A percentile compares a stretch with the other conserved stretches of the same genome.
phyloP scores from a whole-genome alignment of 2,797 vertebrate genomes.

The Hylomyscus alleni region DNA sequence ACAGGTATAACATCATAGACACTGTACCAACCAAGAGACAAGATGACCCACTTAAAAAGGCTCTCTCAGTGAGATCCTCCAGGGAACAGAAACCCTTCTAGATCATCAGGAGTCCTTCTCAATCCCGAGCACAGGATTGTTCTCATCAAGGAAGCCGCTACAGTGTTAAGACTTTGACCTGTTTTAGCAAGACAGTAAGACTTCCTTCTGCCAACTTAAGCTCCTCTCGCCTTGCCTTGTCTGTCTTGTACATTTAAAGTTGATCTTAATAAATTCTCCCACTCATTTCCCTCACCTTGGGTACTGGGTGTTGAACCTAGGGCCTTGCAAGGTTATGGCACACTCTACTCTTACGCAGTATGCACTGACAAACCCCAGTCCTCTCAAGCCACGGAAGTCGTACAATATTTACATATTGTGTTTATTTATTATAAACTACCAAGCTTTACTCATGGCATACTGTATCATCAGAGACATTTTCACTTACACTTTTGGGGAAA shows the following conservation, averaged over 20 bases:
- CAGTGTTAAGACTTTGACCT: not conserved
- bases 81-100: conserved; percentile 15
- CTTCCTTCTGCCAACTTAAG: not conserved
- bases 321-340: not conserved
- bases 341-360: not conserved
- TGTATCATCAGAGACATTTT: not conserved
- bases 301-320: not conserved
- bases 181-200: not conserved
- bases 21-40: not conserved
- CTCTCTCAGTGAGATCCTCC: not conserved
- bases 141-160: not conserved
- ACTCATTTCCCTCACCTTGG: not conserved
- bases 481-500: not conserved
- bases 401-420: not conserved
- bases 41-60: not conserved
- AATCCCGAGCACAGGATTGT: conserved; percentile 18
- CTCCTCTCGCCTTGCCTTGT: not conserved
- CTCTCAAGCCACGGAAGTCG: not conserved
- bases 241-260: not conserved
- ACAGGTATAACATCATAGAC: not conserved
- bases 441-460: not conserved
- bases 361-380: too few species aligned
- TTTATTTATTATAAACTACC: not conserved
- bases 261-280: conserved; percentile 45
- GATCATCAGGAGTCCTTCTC: not conserved